Percentiles rank a stretch among this genome's conserved stretches.
Conservation (phyloP, 2,113 vertebrate genomes). For the Sylvilagus bachmani region DNA sequence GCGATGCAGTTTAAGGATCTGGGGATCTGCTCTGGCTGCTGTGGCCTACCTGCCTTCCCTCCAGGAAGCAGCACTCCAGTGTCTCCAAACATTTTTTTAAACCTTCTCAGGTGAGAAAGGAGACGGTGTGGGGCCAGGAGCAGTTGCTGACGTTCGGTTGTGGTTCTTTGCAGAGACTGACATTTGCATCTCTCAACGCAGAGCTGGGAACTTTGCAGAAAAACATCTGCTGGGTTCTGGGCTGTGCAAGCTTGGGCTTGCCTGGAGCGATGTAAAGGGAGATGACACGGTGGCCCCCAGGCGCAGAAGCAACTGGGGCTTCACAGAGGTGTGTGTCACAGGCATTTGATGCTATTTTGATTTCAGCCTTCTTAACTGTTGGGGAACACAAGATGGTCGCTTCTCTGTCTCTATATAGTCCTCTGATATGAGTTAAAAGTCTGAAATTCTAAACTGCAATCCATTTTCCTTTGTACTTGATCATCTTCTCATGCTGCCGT, state of each 20-base stretch:
- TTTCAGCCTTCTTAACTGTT: not conserved
- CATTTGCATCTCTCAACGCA: conserved; percentile 34
- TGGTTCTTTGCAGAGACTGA: conserved; percentile 38
- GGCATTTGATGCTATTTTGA: conserved; percentile 32
- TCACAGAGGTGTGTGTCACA: not conserved
- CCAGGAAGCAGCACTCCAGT: not conserved
- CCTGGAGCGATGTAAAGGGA: not conserved
- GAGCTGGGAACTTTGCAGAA: conserved; percentile 1
- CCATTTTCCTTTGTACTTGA: not conserved
- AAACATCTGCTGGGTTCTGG: not conserved
- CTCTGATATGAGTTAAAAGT: conserved; percentile 39
- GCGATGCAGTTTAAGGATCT: no score
- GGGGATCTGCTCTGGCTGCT: no score
- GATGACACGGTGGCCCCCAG: not conserved
- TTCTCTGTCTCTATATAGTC: not conserved
- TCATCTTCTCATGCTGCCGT: not conserved
- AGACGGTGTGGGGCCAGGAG: not conserved
- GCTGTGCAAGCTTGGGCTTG: not conserved
- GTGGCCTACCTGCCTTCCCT: not conserved
- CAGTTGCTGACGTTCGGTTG: not conserved
- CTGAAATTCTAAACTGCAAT: conserved; percentile 21
- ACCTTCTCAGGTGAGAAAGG: conserved; percentile 34
- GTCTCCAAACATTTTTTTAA: conserved; percentile 17
- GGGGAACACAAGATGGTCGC: not conserved
- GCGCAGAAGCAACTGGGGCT: conserved; percentile 3